Evolutionary conservation across 2,888 invertebrate genomes (phyloP).

Genomic region (Tholera decimalis): DNA sequence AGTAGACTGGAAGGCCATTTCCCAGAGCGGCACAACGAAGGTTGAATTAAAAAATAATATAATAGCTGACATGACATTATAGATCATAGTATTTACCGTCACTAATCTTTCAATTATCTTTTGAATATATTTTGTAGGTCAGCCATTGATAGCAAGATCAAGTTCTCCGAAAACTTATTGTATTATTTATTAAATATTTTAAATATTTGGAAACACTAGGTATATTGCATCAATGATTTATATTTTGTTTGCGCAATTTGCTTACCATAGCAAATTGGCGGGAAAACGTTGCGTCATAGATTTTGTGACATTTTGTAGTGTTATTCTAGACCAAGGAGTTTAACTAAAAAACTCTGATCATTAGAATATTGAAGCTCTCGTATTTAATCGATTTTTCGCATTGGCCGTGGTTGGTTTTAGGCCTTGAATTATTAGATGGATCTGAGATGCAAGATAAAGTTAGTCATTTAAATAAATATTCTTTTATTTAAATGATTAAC

Average conservation of each 20-base stretch:
- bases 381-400: constrained; percentile 18
- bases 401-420: constrained; percentile 14
- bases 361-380: constrained; percentile 29
- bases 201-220: constrained; percentile 41
- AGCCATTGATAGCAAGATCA: constrained; percentile 42
- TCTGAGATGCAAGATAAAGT: constrained; percentile 6
- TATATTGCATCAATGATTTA: constrained; percentile 41
- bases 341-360: constrained; percentile 18
- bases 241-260: constrained; percentile 45
- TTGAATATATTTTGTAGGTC: constrained; percentile 55
- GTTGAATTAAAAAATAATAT: neutral
- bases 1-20: neutral
- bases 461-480: too few species aligned
- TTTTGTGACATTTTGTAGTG: constrained; percentile 39
- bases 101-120: constrained; percentile 51
- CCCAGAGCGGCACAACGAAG: neutral
- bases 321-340: constrained; percentile 32
- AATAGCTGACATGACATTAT: constrained; percentile 12
- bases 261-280: constrained; percentile 59
- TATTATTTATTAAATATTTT: constrained; percentile 51
- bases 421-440: constrained; percentile 19
- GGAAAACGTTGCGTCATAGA: constrained; percentile 43
- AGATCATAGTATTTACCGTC: constrained; percentile 28
- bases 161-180: constrained; percentile 43
- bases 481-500: neutral